Evolutionary conservation across 2,113 vertebrate genomes (phyloP).

Genomic region (Poecile atricapillus): DNA sequence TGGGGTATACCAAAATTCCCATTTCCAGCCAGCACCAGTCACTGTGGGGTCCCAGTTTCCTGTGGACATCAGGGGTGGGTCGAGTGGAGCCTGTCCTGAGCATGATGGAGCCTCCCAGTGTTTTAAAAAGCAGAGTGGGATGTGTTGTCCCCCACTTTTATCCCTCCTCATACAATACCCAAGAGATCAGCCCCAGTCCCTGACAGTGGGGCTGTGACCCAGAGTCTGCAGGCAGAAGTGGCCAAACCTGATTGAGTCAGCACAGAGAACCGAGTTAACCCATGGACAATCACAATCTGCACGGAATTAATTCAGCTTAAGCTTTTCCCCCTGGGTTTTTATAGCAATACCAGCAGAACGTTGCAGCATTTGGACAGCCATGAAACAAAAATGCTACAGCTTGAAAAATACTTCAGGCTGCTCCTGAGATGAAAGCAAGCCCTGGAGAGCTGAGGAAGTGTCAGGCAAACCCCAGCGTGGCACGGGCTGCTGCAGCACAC

Average conservation of each 20-base stretch:
- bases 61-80: background rate
- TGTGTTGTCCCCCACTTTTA: background rate
- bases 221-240: background rate
- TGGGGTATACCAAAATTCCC: background rate
- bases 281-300: background rate
- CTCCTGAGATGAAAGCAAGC: conserved; percentile 44
- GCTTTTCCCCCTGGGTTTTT: background rate
- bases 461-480: conserved; percentile 1
- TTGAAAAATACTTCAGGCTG: conserved; percentile 36
- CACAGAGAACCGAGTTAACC: background rate
- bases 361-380: background rate
- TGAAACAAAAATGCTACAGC: conserved; percentile 3
- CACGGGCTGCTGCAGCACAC: background rate
- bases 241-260: background rate
- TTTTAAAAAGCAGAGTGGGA: background rate
- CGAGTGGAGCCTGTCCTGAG: fast-evolving
- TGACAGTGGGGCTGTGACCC: background rate
- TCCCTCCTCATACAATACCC: background rate
- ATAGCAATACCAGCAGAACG: background rate
- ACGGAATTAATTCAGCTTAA: background rate
- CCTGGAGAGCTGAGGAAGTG: background rate
- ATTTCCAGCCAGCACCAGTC: background rate
- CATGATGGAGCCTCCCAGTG: background rate
- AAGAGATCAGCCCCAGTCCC: background rate
- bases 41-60: fast-evolving